phyloP scores from a whole-genome alignment of 2,113 vertebrate species.

The Bucco capensis region DNA sequence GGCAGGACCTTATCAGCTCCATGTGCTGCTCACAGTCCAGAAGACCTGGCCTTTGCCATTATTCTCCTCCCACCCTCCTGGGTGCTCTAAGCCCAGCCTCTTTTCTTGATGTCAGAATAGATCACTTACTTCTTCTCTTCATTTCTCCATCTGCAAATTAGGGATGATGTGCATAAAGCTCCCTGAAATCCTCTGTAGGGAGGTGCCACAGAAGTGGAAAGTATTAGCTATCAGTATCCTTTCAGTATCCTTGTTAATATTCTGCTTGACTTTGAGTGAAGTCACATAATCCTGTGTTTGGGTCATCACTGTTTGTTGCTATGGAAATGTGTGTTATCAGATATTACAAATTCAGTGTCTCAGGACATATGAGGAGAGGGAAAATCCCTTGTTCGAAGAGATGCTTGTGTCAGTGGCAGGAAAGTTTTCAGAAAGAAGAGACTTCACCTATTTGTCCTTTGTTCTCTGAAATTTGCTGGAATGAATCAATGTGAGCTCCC shows the following conservation, averaged over 20 bases:
- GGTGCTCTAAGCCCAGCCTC: neutral
- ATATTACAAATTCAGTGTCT: constrained; percentile 40
- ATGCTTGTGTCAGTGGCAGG: neutral
- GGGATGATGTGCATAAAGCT: neutral
- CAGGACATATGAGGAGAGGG: constrained; percentile 31
- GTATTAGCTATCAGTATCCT: constrained; percentile 62
- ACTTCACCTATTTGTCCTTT: constrained; percentile 9
- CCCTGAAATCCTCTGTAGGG: constrained; percentile 49
- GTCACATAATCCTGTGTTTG: constrained; percentile 67
- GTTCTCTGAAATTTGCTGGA: neutral
- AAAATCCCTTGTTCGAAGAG: constrained; percentile 26
- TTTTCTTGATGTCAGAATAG: neutral
- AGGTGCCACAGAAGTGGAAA: constrained; percentile 51
- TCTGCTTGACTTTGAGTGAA: constrained; percentile 49
- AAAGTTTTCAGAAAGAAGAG: neutral
- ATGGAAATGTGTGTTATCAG: constrained; percentile 60
- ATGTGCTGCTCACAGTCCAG: neutral
- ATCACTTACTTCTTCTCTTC: neutral
- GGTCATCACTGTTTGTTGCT: constrained; percentile 62
- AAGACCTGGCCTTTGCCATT: neutral
- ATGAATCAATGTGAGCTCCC: neutral
- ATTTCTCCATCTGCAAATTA: neutral
- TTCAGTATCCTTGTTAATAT: constrained; percentile 63
- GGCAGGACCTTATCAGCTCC: neutral
- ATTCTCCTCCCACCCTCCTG: neutral